These are phyloP conservation scores for Tetranychus piercei DNA, from an alignment of 2,888 invertebrate species.

Conservation along the genomic window DNA sequence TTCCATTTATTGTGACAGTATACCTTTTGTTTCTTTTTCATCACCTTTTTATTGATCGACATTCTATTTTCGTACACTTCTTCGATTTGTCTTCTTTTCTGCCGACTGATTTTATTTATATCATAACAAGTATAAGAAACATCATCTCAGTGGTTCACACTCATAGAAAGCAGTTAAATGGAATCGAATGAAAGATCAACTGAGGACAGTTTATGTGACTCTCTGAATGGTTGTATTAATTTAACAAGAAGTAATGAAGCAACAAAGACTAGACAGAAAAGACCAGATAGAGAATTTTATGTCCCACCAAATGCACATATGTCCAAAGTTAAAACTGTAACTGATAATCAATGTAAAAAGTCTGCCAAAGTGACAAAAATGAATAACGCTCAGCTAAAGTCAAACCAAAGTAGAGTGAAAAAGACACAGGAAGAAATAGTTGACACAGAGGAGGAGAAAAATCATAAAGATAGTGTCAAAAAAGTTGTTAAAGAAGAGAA, in stretches of 20 bases:
- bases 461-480: no score
- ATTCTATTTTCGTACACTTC: not conserved
- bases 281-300: not conserved
- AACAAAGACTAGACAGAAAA: not conserved
- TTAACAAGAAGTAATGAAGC: no score
- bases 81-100: not conserved
- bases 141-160: no score
- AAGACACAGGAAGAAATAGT: no score
- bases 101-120: not conserved
- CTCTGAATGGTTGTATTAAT: no score
- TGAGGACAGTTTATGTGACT: no score
- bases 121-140: no score
- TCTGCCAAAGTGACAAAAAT: not conserved
- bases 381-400: not conserved
- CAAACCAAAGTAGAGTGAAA: no score
- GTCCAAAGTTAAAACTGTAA: not conserved
- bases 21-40: not conserved
- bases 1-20: not conserved
- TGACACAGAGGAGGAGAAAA: no score
- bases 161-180: no score
- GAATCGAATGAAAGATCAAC: no score
- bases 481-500: no score
- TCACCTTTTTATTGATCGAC: not conserved
- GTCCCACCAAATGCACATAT: not conserved
- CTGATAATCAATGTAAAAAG: not conserved